phyloP scores from a whole-genome alignment of 2,797 vertebrate species.

The Melanotaenia pygmaea region DNA sequence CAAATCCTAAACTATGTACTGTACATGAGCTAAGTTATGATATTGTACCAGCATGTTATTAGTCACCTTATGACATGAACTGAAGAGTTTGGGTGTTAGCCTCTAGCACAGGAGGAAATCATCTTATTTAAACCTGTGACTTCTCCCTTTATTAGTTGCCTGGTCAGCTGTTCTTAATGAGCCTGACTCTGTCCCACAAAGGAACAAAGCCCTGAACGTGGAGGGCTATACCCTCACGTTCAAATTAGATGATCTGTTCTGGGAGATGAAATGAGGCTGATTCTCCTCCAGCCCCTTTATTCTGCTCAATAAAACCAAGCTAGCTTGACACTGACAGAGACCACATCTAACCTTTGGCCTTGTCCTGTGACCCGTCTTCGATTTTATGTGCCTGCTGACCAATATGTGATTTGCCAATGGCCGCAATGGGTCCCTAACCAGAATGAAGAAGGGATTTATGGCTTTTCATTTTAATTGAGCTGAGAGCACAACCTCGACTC shows the following conservation, averaged over 20 bases:
- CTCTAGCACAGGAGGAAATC: conserved; percentile 24
- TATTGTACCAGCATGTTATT: conserved; percentile 54
- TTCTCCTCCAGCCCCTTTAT: conserved; percentile 56
- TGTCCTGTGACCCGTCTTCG: conserved; percentile 86
- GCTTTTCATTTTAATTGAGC: conserved; percentile 87
- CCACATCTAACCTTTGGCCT: conserved; percentile 86
- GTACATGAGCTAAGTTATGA: conserved; percentile 63
- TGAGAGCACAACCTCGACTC: conserved; percentile 77
- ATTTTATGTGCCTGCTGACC: conserved; percentile 84
- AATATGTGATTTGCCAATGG: conserved; percentile 86
- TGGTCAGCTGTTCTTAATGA: conserved; percentile 56
- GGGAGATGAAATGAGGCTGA: conserved; percentile 68
- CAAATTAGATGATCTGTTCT: conserved; percentile 69
- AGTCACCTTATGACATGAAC: conserved; percentile 33
- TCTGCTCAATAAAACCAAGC: conserved; percentile 77
- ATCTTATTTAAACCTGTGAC: conserved; percentile 44
- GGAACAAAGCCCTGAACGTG: conserved; percentile 50
- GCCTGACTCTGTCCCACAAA: conserved; percentile 49
- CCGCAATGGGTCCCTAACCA: conserved; percentile 76
- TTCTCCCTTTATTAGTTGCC: conserved; percentile 46
- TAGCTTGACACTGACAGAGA: conserved; percentile 84
- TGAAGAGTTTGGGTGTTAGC: conserved; percentile 6
- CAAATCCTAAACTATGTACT: conserved; percentile 70
- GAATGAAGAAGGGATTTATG: conserved; percentile 87
- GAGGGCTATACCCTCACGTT: conserved; percentile 55